Evolutionary conservation across 1,140 invertebrate species (phyloP).

Genomic region (Phthorimaea operculella): DNA sequence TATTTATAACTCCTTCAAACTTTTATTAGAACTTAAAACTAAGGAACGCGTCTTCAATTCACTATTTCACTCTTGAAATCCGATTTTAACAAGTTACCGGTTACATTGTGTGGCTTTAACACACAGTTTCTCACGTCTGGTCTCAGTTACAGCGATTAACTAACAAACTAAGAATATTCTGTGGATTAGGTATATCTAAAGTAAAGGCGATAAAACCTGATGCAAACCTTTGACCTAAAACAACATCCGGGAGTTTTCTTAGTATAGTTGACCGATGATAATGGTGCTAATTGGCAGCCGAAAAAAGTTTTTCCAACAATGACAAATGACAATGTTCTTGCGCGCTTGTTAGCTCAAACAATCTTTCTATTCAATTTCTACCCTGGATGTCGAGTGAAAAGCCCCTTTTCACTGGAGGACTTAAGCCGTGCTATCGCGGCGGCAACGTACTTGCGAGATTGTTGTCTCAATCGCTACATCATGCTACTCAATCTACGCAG

Average conservation of each 20-base stretch:
- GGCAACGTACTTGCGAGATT: slow-evolving; percentile 20
- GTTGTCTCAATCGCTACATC: slow-evolving; percentile 34
- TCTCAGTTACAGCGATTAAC: neutral
- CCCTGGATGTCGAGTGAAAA: slow-evolving; percentile 1
- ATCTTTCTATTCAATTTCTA: too few species aligned
- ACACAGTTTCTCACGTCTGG: slow-evolving; percentile 6
- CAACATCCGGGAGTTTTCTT: too few species aligned
- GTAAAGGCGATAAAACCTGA: too few species aligned
- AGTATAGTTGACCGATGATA: too few species aligned
- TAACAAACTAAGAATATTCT: too few species aligned
- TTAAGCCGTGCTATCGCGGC: slow-evolving; percentile 30
- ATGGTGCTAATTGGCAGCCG: too few species aligned
- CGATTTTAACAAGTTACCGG: slow-evolving; percentile 19
- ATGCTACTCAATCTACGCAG: too few species aligned
- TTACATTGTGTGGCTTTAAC: slow-evolving; percentile 22
- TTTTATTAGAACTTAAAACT: too few species aligned
- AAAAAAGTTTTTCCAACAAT: too few species aligned
- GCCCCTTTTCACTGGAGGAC: slow-evolving; percentile 18
- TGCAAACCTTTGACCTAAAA: too few species aligned
- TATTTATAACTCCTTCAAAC: too few species aligned
- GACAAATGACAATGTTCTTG: slow-evolving; percentile 16
- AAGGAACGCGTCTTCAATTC: neutral
- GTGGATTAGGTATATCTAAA: too few species aligned
- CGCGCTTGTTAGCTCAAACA: slow-evolving; percentile 32
- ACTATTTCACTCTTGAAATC: slow-evolving; percentile 13